Evolutionary conservation across 2,113 vertebrate species (phyloP), one percentile per base, ranked within the genome.

Genomic region (Potamarius usumacintae): DNA sequence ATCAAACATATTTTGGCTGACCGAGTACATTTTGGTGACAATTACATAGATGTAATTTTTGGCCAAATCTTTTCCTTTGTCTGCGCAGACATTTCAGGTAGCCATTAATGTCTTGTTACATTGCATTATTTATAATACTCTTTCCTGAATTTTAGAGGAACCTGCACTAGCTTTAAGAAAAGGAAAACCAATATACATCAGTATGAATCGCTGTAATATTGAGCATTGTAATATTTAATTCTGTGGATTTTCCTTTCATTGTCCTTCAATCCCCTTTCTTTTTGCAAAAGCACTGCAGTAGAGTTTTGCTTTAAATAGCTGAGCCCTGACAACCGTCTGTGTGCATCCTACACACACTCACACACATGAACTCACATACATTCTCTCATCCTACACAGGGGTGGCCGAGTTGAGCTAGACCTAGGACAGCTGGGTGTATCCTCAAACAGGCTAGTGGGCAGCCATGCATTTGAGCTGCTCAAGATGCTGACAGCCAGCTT

Each of bases 231-330:
- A 57, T 48, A 53, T 57, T 20, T 48, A 14, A 4, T 84, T 67
- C 27, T 65, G 50, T 57, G 82, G 50, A 42, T 81, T 84, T 78
- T 87, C 50, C 58, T 74, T 30, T 42, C 82, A 22, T 7, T 87
- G 53, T 89, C 82, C 48, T 89, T 65, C 20, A 8, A 48, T 53
- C 83, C 57, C 57, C 10, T 76, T 78, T 50, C 27, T 60, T 72
- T 72, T 77, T 74, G 67, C 17, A 76, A 65, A 79, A 57, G 86
- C 86, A 79, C 85, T 89, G 88, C 88, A 87, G 87, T 87, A 65
- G 85, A 90, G 79, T 88, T 89, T 86, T 50, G 88, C 88, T 89
- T 91, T 90, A 91, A 91, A 91, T 91, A 90, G 86, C 86, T 63
- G 84, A 84, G 89, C 88, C 83, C 89, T 91, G 90, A 90, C 88